phyloP scores from a whole-genome alignment of 2,113 vertebrate genomes.

The Condylura cristata region DNA sequence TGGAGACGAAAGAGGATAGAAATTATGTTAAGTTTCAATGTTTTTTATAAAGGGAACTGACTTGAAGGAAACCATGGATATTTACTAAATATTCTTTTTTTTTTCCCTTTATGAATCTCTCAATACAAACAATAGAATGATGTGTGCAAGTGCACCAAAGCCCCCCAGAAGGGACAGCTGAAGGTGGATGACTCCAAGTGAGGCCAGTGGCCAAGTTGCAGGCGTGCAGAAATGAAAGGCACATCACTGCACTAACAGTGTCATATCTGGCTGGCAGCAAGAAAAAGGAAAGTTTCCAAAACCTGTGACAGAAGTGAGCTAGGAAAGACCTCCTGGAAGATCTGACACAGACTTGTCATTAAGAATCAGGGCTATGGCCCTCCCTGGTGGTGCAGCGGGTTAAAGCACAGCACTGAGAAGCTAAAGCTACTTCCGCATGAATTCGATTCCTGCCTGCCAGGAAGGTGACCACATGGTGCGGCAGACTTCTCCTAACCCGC shows the following conservation, averaged over 20 bases:
- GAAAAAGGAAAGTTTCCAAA: background rate
- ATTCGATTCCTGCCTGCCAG: too few relatives aligned
- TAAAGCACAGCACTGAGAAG: too few relatives aligned
- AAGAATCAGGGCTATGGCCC: background rate
- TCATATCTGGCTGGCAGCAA: background rate
- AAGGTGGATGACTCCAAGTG: background rate
- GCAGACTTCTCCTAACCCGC: too few relatives aligned
- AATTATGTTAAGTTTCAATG: background rate
- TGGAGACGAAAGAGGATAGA: background rate
- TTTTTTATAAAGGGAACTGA: background rate
- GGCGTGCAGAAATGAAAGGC: background rate
- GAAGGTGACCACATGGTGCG: too few relatives aligned
- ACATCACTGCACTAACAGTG: too few relatives aligned
- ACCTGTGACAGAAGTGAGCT: background rate
- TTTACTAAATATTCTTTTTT: conserved; percentile 32
- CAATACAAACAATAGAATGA: background rate
- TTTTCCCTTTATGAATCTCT: background rate
- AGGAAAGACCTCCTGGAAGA: background rate
- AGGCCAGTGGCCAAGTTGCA: background rate
- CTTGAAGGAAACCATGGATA: background rate
- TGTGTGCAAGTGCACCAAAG: background rate
- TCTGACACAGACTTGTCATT: background rate
- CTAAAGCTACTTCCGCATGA: too few relatives aligned
- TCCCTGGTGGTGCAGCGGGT: too few relatives aligned
- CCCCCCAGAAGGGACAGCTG: background rate